These are phyloP conservation scores for Lymantria monacha DNA, from an alignment of 2,888 invertebrate species.

Conservation along the genomic window DNA sequence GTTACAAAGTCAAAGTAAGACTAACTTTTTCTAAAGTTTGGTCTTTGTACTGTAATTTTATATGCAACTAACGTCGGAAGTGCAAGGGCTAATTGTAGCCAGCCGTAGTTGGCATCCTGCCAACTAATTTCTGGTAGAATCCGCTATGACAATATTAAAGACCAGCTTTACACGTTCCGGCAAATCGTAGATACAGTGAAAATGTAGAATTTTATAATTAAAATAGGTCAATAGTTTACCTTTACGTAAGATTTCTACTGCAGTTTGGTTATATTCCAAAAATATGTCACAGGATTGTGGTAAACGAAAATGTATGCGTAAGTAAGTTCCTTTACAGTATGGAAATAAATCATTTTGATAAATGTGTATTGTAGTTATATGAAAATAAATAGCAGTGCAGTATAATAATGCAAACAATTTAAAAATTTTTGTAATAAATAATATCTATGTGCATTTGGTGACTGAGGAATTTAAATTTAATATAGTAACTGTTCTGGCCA, in stretches of 20 bases:
- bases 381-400: not conserved
- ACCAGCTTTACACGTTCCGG: conserved; percentile 20
- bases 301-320: not conserved
- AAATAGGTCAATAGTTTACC: conserved; percentile 6
- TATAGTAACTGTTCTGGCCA: no score
- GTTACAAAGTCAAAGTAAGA: conserved; percentile 8
- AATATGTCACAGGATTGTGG: not conserved
- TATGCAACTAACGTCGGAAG: conserved; percentile 25
- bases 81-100: conserved; percentile 37
- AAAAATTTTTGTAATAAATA: no score
- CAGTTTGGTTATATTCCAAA: not conserved
- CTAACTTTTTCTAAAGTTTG: conserved; percentile 17
- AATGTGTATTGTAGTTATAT: not conserved
- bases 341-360: not conserved
- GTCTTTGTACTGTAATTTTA: conserved; percentile 31
- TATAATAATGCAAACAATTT: not conserved
- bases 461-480: no score
- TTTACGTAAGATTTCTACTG: not conserved
- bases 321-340: not conserved
- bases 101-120: conserved; percentile 27
- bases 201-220: not conserved
- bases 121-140: conserved; percentile 32
- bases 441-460: no score
- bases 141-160: conserved; percentile 29
- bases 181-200: conserved; percentile 11